A percentile compares a stretch with the other conserved stretches of the same genome.
Conservation (phyloP, 2,888 invertebrate genomes). For the Emmelina monodactyla region DNA sequence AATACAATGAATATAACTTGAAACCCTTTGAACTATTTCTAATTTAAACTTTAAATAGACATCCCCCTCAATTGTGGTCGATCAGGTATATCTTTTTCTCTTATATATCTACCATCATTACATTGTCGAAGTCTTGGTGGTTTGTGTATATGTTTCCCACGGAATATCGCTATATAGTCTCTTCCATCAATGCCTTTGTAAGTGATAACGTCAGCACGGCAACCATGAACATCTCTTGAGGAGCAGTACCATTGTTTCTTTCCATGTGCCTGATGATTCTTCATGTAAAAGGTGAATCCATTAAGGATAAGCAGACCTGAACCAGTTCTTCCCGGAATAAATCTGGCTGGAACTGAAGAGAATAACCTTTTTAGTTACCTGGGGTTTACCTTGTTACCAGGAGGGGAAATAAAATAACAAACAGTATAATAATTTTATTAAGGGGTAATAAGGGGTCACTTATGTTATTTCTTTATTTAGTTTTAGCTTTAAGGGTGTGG, state of each 20-base stretch:
- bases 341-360: conserved; percentile 53
- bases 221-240: conserved; percentile 52
- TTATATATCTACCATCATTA: conserved; percentile 52
- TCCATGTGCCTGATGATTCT: conserved; percentile 56
- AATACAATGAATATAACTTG: no score
- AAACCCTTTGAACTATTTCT: no score
- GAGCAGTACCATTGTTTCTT: conserved; percentile 62
- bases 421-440: no score
- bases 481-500: no score
- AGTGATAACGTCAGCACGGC: conserved; percentile 54
- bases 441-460: no score
- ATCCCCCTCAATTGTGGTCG: no score
- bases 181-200: conserved; percentile 47
- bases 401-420: conserved; percentile 17
- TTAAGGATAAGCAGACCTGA: conserved; percentile 51
- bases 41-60: no score
- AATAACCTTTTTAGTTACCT: conserved; percentile 25
- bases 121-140: conserved; percentile 51
- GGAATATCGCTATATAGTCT: conserved; percentile 56
- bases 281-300: conserved; percentile 59
- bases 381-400: no score
- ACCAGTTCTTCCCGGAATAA: conserved; percentile 53
- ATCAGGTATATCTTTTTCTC: conserved; percentile 35
- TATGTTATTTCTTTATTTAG: no score
- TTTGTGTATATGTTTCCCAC: conserved; percentile 49